Conservation (phyloP, 2,113 vertebrate species). For the Cyprinodon brontotheroides region DNA sequence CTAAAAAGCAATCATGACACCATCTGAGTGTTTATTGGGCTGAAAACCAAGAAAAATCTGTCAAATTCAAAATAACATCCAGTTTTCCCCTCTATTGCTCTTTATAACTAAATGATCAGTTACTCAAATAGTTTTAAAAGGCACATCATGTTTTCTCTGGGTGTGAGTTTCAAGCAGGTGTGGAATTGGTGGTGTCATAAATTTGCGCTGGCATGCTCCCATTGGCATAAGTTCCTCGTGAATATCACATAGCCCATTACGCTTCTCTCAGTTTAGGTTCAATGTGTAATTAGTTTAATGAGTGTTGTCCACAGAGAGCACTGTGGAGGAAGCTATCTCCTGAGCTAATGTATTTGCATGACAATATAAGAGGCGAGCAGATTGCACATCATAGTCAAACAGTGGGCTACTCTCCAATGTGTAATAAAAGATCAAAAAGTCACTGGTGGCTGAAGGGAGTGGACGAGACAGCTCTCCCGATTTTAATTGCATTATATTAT, state of each 20-base stretch:
- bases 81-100: constrained; percentile 5
- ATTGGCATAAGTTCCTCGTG: constrained; percentile 64
- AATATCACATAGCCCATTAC: constrained; percentile 73
- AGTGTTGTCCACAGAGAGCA: constrained; percentile 72
- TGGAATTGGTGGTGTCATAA: constrained; percentile 48
- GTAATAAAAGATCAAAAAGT: constrained; percentile 73
- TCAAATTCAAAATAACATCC: constrained; percentile 1
- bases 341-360: constrained; percentile 70
- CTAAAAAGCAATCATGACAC: background rate
- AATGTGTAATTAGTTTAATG: constrained; percentile 79
- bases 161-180: constrained; percentile 52
- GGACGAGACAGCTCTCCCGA: constrained; percentile 51
- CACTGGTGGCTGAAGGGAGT: constrained; percentile 61
- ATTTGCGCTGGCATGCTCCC: constrained; percentile 56
- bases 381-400: constrained; percentile 76
- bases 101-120: constrained; percentile 16
- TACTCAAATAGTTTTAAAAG: constrained; percentile 21
- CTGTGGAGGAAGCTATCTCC: constrained; percentile 64
- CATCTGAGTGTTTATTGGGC: background rate
- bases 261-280: constrained; percentile 68
- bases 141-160: constrained; percentile 15
- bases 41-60: background rate
- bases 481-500: constrained; percentile 72
- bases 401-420: constrained; percentile 67
- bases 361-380: constrained; percentile 74